A percentile compares a stretch with the other conserved stretches of the same genome.
Conservation (phyloP, 1,140 invertebrate genomes). For the Physella acuta region DNA sequence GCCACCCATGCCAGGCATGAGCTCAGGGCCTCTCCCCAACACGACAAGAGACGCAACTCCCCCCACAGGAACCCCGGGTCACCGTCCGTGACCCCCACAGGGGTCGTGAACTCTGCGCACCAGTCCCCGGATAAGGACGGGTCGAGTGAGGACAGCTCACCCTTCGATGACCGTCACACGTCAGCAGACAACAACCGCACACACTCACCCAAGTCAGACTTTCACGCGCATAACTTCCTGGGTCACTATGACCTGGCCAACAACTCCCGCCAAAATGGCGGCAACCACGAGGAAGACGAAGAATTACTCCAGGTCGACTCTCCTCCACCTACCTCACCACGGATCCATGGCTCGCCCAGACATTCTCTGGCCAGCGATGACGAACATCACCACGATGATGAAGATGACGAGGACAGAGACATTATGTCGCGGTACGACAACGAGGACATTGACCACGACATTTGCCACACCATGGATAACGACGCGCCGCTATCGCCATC, state of each 20-base stretch:
- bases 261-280: no score
- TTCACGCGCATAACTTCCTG: no score
- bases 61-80: no score
- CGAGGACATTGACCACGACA: slow-evolving; percentile 21
- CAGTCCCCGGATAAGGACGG: no score
- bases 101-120: no score
- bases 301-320: slow-evolving; percentile 18
- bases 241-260: no score
- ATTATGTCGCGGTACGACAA: slow-evolving; percentile 6
- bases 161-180: no score
- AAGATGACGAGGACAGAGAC: slow-evolving; percentile 3
- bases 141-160: no score
- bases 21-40: not conserved
- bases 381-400: not conserved
- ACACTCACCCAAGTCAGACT: no score
- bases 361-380: not conserved
- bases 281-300: not conserved
- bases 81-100: no score
- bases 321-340: not conserved
- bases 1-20: not conserved
- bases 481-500: not conserved
- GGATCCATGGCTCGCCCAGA: not conserved
- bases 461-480: slow-evolving; percentile 18
- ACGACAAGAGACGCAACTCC: no score
- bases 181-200: no score